Base-by-base conservation (phyloP, 2,113 vertebrate genomes). In the Chinchilla lanigera region DNA sequence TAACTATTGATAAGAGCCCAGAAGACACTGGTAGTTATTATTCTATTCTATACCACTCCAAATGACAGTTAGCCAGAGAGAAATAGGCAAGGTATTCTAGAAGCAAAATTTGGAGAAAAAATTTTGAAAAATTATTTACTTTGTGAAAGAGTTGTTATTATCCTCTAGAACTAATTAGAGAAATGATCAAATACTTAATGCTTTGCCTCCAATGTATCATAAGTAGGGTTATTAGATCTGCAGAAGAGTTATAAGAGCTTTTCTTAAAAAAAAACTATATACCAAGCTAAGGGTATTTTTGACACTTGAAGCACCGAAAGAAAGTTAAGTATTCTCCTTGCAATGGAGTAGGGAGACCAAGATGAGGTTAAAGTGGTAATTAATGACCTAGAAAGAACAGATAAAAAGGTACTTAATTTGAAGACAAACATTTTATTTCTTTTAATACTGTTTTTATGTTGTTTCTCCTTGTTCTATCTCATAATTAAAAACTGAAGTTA, bases 151-250 rank as follows among this genome's bases (percentile, higher is more conserved):
- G 73, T 67, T 94, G 54, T 85, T 95, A 93, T 97, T 92, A 97
- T 85, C 94, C 97, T 97, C 97, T 94, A 95, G 85, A 96, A 95
- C 69, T 97, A 97, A 97, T 97, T 97, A 97, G 81, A 96, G 63
- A 94, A 95, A 83, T 96, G 65, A 95, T 92, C 61, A 96, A 97
- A 96, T 92, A 94, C 94, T 97, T 96, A 93, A 82, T 44, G 54
- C 90, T 90, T 93, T 86, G 97, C 94, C 90, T 95, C 96, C 1
- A 2, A 96, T 94, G 90, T 95, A 96, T 41, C 88, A 85, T 69
- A 94, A 96, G 95, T 73, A 94, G 85, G 85, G 88, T 85, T 92
- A 94, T 97, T 97, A 97, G 90, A 97, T 81, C 93, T 95, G 88
- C 97, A 86, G 67, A 81, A 90, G 94, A 96, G 81, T 52, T 33